Conservation (phyloP, 2,113 vertebrate genomes). For the Lophochroa leadbeateri region DNA sequence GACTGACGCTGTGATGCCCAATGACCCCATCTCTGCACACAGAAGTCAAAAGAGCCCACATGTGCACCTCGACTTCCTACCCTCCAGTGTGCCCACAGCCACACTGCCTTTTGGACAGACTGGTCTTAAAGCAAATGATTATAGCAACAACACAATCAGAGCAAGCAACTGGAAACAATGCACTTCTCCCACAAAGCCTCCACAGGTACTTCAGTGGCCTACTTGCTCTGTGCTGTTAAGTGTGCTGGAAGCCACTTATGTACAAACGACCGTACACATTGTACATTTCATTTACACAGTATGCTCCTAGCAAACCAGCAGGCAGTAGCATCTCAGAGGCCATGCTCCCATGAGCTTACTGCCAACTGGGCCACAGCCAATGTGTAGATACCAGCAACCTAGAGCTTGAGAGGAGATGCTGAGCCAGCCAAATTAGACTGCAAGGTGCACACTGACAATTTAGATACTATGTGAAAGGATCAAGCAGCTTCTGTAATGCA, state of each 20-base stretch:
- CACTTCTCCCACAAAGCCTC: background rate
- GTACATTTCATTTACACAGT: rapidly evolving
- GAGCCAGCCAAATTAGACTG: background rate
- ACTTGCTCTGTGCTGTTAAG: background rate
- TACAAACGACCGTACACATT: background rate
- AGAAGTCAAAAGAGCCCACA: background rate
- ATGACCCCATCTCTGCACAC: background rate
- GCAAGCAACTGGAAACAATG: background rate
- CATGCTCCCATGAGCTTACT: background rate
- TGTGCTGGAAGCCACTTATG: background rate
- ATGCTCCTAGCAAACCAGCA: background rate
- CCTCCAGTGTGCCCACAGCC: background rate
- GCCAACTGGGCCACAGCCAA: background rate
- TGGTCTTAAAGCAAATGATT: background rate
- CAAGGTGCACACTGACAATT: background rate
- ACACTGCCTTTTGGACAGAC: background rate
- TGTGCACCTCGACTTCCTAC: background rate
- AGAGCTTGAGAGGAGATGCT: background rate
- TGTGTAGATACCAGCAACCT: rapidly evolving
- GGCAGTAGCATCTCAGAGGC: background rate
- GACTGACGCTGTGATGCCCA: background rate
- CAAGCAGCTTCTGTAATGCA: background rate
- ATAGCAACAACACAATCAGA: background rate
- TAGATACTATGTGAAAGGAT: rapidly evolving
- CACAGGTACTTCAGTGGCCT: rapidly evolving